Evolutionary conservation across 1,140 invertebrate genomes (phyloP).

Genomic region (Sitobion miscanthi): DNA sequence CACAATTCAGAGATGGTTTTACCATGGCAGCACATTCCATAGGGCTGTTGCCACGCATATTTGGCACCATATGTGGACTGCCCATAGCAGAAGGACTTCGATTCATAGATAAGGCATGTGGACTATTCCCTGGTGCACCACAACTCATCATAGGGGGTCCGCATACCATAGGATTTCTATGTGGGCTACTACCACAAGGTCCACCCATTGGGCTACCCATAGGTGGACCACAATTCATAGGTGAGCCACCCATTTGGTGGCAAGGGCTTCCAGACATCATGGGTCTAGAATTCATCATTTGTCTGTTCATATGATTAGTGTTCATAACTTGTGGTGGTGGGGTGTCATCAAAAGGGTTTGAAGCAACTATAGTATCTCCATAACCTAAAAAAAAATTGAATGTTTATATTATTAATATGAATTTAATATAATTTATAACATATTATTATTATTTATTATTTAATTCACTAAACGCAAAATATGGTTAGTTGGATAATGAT

Average conservation of each 20-base stretch:
- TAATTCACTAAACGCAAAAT: background rate
- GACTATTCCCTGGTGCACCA: slow-evolving; percentile 63
- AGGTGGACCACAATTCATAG: slow-evolving; percentile 67
- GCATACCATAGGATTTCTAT: slow-evolving; percentile 59
- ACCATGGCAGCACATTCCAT: slow-evolving; percentile 59
- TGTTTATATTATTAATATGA: background rate
- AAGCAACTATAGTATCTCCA: slow-evolving; percentile 91
- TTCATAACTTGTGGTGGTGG: slow-evolving; percentile 70
- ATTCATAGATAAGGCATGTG: slow-evolving; percentile 59
- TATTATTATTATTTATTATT: background rate
- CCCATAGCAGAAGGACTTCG: slow-evolving; percentile 60
- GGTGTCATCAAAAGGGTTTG: slow-evolving; percentile 94
- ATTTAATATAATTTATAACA: background rate
- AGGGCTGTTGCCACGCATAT: slow-evolving; percentile 63
- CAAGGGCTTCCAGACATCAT: slow-evolving; percentile 63
- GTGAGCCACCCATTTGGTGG: slow-evolving; percentile 66
- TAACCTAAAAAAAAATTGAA: slow-evolving; percentile 66
- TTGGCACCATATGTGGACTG: slow-evolving; percentile 62
- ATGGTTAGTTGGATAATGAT: background rate
- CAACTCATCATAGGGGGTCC: slow-evolving; percentile 63
- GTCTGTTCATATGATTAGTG: slow-evolving; percentile 66
- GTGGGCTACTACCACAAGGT: slow-evolving; percentile 60
- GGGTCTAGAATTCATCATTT: slow-evolving; percentile 62
- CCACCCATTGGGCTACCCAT: slow-evolving; percentile 70
- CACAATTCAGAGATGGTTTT: slow-evolving; percentile 57